Conservation (phyloP, 2,888 invertebrate genomes). For the Oxycera nigricornis region DNA sequence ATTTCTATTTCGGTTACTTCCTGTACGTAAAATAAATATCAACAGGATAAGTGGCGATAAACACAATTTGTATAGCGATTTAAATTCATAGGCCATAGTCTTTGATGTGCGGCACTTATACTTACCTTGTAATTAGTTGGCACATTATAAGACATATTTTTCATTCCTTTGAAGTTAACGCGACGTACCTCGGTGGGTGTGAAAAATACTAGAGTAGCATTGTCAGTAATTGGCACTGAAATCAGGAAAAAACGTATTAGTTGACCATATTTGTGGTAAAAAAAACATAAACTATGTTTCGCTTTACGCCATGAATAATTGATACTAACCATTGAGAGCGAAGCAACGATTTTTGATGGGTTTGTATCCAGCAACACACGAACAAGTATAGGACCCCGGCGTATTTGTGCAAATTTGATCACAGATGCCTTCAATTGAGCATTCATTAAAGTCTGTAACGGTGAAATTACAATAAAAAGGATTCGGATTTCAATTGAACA, state of each 20-base stretch:
- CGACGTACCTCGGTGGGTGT: conserved; percentile 72
- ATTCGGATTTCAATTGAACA: not conserved
- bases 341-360: conserved; percentile 68
- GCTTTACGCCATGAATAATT: too few relatives aligned
- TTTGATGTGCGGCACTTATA: not conserved
- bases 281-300: too few relatives aligned
- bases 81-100: not conserved
- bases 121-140: conserved; percentile 14
- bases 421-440: conserved; percentile 73
- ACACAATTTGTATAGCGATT: conserved; percentile 50
- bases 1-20: conserved; percentile 66
- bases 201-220: conserved; percentile 72
- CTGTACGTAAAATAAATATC: conserved; percentile 53
- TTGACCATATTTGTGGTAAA: too few relatives aligned
- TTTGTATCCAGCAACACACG: conserved; percentile 76
- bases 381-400: conserved; percentile 72
- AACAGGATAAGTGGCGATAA: not conserved
- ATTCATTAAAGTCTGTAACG: conserved; percentile 81
- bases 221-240: conserved; percentile 70
- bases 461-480: not conserved
- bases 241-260: too few relatives aligned
- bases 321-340: conserved; percentile 73
- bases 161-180: conserved; percentile 66
- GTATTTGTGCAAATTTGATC: conserved; percentile 77
- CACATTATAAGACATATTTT: conserved; percentile 49